Evolutionary conservation across 2,888 invertebrate species (phyloP).

Genomic region (Tipula helvola): DNA sequence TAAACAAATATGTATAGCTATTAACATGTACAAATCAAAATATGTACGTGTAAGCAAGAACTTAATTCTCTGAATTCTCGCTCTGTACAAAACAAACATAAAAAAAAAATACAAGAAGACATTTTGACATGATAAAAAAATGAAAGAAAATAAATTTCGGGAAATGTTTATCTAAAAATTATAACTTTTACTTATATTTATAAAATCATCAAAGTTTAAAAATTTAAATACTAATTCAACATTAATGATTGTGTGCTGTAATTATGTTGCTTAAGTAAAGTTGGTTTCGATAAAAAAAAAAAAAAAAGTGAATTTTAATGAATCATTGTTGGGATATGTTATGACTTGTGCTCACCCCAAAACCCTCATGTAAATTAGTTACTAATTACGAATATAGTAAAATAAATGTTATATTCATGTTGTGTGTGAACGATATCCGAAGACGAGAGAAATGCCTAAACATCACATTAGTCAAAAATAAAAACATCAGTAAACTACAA

Average conservation of each 20-base stretch:
- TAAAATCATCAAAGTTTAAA: background rate
- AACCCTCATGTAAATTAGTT: background rate
- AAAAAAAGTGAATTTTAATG: background rate
- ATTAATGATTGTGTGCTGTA: background rate
- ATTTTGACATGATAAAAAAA: slow-evolving; percentile 6
- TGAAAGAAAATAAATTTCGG: background rate
- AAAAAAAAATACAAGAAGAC: background rate
- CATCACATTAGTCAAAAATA: background rate
- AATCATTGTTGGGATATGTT: background rate
- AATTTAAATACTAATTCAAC: background rate
- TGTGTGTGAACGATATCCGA: background rate
- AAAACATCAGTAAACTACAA: background rate
- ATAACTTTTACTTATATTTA: background rate
- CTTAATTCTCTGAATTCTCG: background rate
- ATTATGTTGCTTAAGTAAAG: background rate
- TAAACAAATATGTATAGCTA: background rate
- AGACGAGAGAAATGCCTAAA: background rate
- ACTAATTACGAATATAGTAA: background rate
- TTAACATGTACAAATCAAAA: background rate
- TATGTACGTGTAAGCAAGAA: background rate
- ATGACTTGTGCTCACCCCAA: background rate
- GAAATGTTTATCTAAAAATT: background rate
- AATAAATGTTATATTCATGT: background rate
- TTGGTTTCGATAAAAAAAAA: background rate
- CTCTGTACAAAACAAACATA: background rate